phyloP scores from a whole-genome alignment of 2,797 vertebrate species.

The Benthosema pterotum region DNA sequence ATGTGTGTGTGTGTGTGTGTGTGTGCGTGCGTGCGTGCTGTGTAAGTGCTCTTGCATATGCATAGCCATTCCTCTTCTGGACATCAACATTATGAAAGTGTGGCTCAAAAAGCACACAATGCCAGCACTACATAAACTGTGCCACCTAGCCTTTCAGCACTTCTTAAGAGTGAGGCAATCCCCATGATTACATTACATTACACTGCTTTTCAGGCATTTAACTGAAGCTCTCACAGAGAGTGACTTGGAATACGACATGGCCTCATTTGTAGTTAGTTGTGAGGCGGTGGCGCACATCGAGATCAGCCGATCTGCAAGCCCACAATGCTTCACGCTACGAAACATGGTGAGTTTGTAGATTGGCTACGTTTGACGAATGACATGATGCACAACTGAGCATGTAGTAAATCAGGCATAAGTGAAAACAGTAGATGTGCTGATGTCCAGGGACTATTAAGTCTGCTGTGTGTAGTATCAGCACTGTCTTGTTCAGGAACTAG shows the following conservation, averaged over 20 bases:
- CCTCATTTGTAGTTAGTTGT: too few relatives aligned
- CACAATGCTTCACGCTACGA: too few relatives aligned
- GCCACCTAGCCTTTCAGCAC: too few relatives aligned
- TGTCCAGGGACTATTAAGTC: constrained; percentile 23
- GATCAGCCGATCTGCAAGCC: too few relatives aligned
- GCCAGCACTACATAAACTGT: neutral
- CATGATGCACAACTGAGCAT: too few relatives aligned
- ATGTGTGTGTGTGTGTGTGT: too few relatives aligned
- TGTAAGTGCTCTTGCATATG: neutral
- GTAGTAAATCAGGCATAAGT: too few relatives aligned
- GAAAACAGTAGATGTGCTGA: neutral
- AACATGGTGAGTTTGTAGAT: too few relatives aligned
- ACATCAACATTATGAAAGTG: neutral
- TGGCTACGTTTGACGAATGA: too few relatives aligned
- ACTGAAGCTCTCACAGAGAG: constrained; percentile 17
- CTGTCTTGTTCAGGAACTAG: neutral
- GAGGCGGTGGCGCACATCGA: too few relatives aligned
- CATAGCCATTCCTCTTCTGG: neutral
- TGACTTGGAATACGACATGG: neutral
- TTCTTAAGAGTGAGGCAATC: neutral
- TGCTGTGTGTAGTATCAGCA: constrained; percentile 1
- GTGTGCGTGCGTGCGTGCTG: too few relatives aligned
- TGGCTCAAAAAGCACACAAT: constrained; percentile 1
- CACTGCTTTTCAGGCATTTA: constrained; percentile 12
- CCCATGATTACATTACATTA: constrained; percentile 1